Evolutionary conservation across 2,888 invertebrate species (phyloP), one percentile per base, ranked within the genome.

Genomic region (Polymixis flavicincta): DNA sequence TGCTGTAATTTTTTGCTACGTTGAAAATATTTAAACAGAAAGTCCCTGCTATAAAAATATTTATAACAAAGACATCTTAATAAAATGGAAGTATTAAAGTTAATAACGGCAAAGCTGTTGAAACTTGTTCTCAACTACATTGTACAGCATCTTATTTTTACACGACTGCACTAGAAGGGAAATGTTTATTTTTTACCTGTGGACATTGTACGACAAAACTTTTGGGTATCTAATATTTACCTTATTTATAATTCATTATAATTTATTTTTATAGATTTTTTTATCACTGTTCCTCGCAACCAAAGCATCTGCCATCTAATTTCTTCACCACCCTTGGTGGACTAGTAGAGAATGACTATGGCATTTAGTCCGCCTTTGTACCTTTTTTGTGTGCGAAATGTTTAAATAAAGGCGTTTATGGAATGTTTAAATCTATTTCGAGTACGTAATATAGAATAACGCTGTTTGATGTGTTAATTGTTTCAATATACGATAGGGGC

Each of bases 71-170:
- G 65, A 66, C 54, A 78, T 61, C 42, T 77, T 77, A 66, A 76
- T 77, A 82, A 78, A 78, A 78, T 52, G 54, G 60, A 42, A 82
- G 65, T 61, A 82, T 42, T 32, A 63, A 78, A 78, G 66, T 87
- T 85, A 79, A 85, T 84, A 80, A 74, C 66, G 74, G 82, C 71
- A 79, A 83, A 87, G 79, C 74, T 74, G 75, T 61, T 76, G 60
- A 82, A 65, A 82, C 59, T 65, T 65, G 37, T 48, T 45, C 52
- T 8, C 25, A 25, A 55, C 45, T 77, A 76, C 77, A 65, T 65
- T 78, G 83, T 61, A 55, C 75, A 66, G 32, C 48, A 65, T 57
- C 25, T 76, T 25, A 60, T 55, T 82, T 82, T 76, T 64, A 45
- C 32, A 32, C 8, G 42, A 82, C 69, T 68, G 19, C 37, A 71